A percentile compares a stretch with the other conserved stretches of the same genome.
These are phyloP conservation scores for Drosophila limbata DNA, from an alignment of 2,888 invertebrate genomes.

Conservation along the genomic window DNA sequence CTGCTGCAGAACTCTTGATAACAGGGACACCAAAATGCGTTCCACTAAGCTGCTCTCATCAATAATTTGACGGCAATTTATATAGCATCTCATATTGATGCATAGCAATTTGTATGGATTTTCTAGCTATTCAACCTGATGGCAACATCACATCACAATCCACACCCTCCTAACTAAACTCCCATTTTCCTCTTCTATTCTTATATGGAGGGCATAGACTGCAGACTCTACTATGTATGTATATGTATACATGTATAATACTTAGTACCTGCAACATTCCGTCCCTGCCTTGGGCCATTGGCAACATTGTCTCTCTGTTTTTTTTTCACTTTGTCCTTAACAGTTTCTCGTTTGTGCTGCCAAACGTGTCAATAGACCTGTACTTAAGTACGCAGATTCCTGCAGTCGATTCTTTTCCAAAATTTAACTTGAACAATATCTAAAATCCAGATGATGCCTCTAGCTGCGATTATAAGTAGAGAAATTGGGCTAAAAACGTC, in stretches of 20 bases:
- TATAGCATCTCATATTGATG: slow-evolving; percentile 69
- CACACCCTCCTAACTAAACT: not conserved
- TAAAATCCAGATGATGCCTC: slow-evolving; percentile 18
- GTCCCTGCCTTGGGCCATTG: slow-evolving; percentile 12
- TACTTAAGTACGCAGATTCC: slow-evolving; percentile 21
- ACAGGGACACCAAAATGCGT: slow-evolving; percentile 19
- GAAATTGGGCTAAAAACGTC: slow-evolving; percentile 5
- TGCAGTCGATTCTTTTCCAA: not conserved
- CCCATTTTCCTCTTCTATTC: not conserved
- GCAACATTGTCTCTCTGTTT: slow-evolving; percentile 5
- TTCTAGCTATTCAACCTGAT: slow-evolving; percentile 44
- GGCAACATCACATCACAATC: slow-evolving; percentile 19
- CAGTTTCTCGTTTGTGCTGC: slow-evolving; percentile 36
- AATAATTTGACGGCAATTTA: slow-evolving; percentile 68
- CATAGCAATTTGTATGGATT: slow-evolving; percentile 68
- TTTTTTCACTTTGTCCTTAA: slow-evolving; percentile 29
- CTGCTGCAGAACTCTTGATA: slow-evolving; percentile 7
- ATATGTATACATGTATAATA: not conserved
- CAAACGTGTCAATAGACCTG: slow-evolving; percentile 54
- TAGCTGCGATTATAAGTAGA: slow-evolving; percentile 23
- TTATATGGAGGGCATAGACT: not conserved
- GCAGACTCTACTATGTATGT: not conserved
- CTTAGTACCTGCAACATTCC: slow-evolving; percentile 5
- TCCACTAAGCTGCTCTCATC: slow-evolving; percentile 60
- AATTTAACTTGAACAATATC: slow-evolving; percentile 26